Evolutionary conservation across 2,888 invertebrate species (phyloP).

Genomic region (Oxycera nigricornis): DNA sequence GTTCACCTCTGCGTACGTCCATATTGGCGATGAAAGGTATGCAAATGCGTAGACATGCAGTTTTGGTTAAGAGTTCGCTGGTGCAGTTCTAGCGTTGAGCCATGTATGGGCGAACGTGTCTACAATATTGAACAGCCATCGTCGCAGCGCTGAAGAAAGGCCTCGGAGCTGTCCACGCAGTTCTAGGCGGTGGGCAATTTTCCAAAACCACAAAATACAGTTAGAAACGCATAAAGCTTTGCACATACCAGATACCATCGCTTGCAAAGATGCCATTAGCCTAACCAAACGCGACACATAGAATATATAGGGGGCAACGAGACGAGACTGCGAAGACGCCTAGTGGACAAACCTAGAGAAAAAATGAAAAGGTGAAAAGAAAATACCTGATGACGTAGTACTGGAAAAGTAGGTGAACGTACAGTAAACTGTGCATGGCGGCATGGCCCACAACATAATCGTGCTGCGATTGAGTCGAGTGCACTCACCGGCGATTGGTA

Average conservation of each 20-base stretch:
- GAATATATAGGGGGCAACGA: background rate
- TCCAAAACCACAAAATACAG: conserved; percentile 23
- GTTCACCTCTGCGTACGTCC: no score
- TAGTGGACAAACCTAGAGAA: background rate
- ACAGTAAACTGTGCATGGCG: conserved; percentile 44
- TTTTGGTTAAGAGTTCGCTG: no score
- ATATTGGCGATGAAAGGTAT: no score
- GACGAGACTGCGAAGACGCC: background rate
- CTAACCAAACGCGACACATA: background rate
- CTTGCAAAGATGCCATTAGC: background rate
- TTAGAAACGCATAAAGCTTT: background rate
- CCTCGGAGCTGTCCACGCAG: background rate
- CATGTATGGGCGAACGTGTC: no score
- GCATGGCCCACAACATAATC: conserved; percentile 25
- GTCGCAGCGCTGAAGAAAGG: background rate
- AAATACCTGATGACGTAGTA: conserved; percentile 42
- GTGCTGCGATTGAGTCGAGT: background rate
- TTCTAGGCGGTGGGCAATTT: background rate
- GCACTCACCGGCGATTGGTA: background rate
- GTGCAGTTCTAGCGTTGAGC: no score
- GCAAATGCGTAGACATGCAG: no score
- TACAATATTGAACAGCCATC: background rate
- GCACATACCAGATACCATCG: background rate
- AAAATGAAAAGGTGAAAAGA: conserved; percentile 39
- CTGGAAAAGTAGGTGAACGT: conserved; percentile 48